A percentile compares a stretch with the other conserved stretches of the same genome.
phyloP scores from a whole-genome alignment of 2,797 vertebrate species.

The Lemur catta region DNA sequence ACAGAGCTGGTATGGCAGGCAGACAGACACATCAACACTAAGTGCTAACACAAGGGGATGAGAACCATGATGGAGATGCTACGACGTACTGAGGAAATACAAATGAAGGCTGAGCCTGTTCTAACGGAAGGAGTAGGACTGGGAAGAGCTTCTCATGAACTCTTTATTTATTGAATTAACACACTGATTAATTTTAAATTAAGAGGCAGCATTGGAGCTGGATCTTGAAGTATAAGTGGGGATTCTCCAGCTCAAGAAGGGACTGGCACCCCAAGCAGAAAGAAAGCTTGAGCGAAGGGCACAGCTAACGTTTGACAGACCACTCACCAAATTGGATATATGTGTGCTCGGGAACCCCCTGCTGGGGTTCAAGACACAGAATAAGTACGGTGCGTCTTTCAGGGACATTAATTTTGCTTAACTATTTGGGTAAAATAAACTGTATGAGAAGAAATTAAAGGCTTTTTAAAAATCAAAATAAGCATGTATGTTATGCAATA shows the following conservation, averaged over 20 bases:
- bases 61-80: not conserved
- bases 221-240: not conserved
- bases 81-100: not conserved
- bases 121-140: not conserved
- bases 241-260: not conserved
- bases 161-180: not conserved
- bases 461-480: constrained; percentile 1
- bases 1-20: not conserved
- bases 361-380: not conserved
- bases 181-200: not conserved
- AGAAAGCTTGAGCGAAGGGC: not conserved
- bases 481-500: not conserved
- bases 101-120: not conserved
- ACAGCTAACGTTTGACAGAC: not conserved
- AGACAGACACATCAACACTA: not conserved
- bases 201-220: not conserved
- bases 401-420: not conserved
- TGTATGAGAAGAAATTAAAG: not conserved
- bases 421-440: not conserved
- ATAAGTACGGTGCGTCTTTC: not conserved
- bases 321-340: too few relatives aligned
- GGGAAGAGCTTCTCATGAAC: not conserved
- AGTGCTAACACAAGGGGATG: not conserved
- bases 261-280: not conserved
- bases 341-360: rapidly evolving